Evolutionary conservation across 2,113 vertebrate species (phyloP).

Genomic region (Apteryx mantelli): DNA sequence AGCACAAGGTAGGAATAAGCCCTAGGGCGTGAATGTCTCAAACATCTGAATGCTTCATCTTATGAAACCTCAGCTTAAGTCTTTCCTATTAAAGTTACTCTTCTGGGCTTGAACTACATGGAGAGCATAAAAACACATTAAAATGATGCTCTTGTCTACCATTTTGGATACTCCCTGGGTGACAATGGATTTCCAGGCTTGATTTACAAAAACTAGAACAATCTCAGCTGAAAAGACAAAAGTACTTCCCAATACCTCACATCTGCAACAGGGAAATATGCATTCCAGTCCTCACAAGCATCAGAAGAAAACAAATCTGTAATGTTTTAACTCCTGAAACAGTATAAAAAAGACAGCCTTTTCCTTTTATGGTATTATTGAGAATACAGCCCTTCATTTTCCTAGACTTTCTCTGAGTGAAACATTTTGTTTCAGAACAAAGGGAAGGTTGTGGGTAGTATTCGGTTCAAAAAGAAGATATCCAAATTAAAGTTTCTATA

Average conservation of each 20-base stretch:
- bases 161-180: not conserved
- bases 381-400: not conserved
- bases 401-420: not conserved
- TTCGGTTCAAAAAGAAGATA: not conserved
- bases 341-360: not conserved
- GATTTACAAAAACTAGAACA: not conserved
- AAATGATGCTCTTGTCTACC: not conserved
- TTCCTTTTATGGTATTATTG: not conserved
- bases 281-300: not conserved
- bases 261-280: not conserved
- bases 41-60: not conserved
- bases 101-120: not conserved
- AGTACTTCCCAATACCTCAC: not conserved
- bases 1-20: not conserved
- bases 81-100: not conserved
- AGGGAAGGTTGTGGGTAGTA: not conserved
- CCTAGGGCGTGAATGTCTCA: not conserved
- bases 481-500: not conserved
- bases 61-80: not conserved
- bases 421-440: not conserved
- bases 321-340: not conserved
- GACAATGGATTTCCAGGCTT: not conserved
- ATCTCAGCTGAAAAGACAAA: not conserved
- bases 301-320: not conserved
- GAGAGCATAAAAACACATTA: not conserved